Evolutionary conservation across 2,888 invertebrate species (phyloP).

Genomic region (Ariolimax columbianus): DNA sequence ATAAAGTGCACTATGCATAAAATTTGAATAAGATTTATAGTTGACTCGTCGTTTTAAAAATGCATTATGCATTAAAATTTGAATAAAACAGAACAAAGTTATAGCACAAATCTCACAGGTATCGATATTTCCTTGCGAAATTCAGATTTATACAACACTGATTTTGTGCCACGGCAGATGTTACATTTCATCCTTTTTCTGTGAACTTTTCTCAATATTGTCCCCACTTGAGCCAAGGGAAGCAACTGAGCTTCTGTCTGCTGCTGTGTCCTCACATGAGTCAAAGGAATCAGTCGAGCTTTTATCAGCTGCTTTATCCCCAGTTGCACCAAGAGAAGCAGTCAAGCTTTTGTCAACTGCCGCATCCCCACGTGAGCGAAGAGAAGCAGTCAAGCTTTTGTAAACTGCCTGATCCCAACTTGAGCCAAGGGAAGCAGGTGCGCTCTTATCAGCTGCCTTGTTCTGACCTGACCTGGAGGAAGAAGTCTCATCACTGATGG

Average conservation of each 20-base stretch:
- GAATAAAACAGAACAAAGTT: no score
- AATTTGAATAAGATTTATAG: no score
- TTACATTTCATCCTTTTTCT: background rate
- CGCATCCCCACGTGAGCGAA: background rate
- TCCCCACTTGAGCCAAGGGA: background rate
- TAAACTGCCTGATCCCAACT: background rate
- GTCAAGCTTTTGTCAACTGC: background rate
- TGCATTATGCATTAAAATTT: no score
- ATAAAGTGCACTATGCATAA: no score
- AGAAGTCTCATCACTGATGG: background rate
- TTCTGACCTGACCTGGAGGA: background rate
- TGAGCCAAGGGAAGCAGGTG: no score
- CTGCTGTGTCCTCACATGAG: background rate
- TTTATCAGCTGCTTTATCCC: no score
- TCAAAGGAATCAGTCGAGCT: background rate
- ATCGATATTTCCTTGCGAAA: no score
- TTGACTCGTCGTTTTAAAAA: no score
- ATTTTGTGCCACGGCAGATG: background rate
- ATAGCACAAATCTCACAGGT: no score
- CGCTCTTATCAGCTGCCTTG: background rate
- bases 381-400: background rate
- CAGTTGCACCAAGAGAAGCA: no score
- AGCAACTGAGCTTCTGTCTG: background rate
- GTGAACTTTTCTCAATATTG: background rate
- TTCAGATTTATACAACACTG: no score